Evolutionary conservation across 1,140 invertebrate species (phyloP).

Genomic region (Drosophila repleta): DNA sequence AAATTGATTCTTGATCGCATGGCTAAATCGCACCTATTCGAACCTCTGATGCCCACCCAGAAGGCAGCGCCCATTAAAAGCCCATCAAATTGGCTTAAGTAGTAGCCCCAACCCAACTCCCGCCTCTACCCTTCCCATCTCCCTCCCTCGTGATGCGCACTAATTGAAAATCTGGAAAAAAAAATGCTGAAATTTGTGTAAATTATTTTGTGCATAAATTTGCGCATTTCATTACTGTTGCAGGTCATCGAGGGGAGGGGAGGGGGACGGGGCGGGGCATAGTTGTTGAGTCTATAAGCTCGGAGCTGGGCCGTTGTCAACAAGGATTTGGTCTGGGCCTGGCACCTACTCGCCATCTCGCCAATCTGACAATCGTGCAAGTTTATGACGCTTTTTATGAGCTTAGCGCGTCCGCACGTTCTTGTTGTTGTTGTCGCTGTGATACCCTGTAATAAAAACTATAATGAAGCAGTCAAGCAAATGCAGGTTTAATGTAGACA

Average conservation of each 20-base stretch:
- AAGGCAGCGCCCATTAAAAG: slow-evolving; percentile 65
- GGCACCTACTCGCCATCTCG: slow-evolving; percentile 34
- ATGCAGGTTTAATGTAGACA: no score
- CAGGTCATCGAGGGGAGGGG: neutral
- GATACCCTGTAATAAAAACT: slow-evolving; percentile 9
- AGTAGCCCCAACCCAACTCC: slow-evolving; percentile 7
- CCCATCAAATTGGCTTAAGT: slow-evolving; percentile 57
- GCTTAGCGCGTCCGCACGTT: slow-evolving; percentile 16
- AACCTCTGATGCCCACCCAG: slow-evolving; percentile 62
- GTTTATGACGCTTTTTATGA: slow-evolving; percentile 57
- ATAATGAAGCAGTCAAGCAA: neutral
- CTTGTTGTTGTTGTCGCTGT: neutral
- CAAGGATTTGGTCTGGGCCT: slow-evolving; percentile 47
- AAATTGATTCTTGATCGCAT: slow-evolving; percentile 73
- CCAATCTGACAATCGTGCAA: slow-evolving; percentile 54
- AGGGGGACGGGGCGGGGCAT: neutral
- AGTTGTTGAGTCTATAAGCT: no score
- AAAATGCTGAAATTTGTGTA: slow-evolving; percentile 75
- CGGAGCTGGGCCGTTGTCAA: slow-evolving; percentile 43
- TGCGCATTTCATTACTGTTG: slow-evolving; percentile 59
- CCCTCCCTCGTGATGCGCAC: slow-evolving; percentile 44
- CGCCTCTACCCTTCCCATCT: no score
- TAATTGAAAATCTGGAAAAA: slow-evolving; percentile 66
- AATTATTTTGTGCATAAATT: slow-evolving; percentile 77
- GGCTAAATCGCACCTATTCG: slow-evolving; percentile 72